Base-by-base conservation (phyloP, 1,140 invertebrate genomes). In the Pseudomyrmex flavicornis region DNA sequence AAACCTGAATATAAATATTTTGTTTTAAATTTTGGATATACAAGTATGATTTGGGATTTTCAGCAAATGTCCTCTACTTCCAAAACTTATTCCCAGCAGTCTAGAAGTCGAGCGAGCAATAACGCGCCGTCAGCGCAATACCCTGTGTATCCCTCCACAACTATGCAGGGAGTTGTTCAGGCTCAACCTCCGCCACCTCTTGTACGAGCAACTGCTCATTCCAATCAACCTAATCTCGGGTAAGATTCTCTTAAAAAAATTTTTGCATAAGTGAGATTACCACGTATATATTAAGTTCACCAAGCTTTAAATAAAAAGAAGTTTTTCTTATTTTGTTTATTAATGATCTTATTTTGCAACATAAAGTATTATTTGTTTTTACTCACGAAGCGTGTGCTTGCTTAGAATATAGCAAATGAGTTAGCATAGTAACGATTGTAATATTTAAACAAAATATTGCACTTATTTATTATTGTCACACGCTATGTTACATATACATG, bases 171-270 rank as follows among this genome's bases (percentile, higher is more conserved):
- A 83, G 92, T 94, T 82, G 91, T 91, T 88, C 95, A 94, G 83
- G 94, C 94, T 84, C 95, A 95, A 90, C 95, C 95, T 90, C 95
- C 95, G 90, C 94, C 95, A 80, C 95, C 95, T 90, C 93, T 95
- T 84, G 93, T 95, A 76, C 92, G 95, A 92, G 93, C 94, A 70
- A 94, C 95, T 52, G 92, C 91, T 74, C 92, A 95, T 85, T 92
- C 93, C 83, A 94, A 89, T 90, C 93, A 94, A 87, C 92, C 93
- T 17, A 93, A 92, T 86, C 89, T 95, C 76, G 93, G 93, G 95
- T 95, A 91, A 94, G 92, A 35, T 35, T 7, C 35, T 85, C 68
- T 79, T 52, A 52, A 56, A 75, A 63, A 44, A 26, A 17, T 22
- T 65, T 59, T 44, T 26, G 48, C 2, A 72, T 17, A 61, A 52